A percentile compares a stretch with the other conserved stretches of the same genome.
Evolutionary conservation across 2,888 invertebrate genomes (phyloP).

Genomic region (Morinoia aosen): DNA sequence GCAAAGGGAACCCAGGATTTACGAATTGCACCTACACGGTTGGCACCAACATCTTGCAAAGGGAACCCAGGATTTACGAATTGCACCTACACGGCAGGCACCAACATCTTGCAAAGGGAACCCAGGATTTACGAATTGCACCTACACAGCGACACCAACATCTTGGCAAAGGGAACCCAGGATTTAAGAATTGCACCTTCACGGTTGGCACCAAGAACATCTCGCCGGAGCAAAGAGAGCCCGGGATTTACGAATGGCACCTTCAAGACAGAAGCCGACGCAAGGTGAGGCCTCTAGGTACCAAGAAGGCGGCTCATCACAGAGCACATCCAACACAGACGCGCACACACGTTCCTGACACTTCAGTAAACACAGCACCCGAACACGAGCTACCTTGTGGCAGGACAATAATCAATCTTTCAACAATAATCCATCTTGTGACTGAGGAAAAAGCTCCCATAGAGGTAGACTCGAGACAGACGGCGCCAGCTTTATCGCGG

Average conservation of each 20-base stretch:
- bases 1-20: too few species aligned
- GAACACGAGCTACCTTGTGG: background rate
- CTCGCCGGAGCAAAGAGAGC: too few species aligned
- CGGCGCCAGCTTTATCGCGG: background rate
- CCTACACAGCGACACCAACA: too few species aligned
- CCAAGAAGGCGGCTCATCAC: background rate
- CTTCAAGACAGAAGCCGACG: background rate
- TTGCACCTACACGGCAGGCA: too few species aligned
- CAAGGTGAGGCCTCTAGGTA: background rate
- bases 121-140: too few species aligned
- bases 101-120: too few species aligned
- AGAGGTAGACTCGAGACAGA: background rate
- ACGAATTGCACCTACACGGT: too few species aligned
- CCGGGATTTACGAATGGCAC: background rate
- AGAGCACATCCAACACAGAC: background rate
- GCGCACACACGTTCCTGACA: slow-evolving; percentile 21
- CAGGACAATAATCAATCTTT: slow-evolving; percentile 3
- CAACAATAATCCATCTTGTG: background rate
- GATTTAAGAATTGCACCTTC: too few species aligned
- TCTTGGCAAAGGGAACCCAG: too few species aligned
- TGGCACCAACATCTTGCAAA: too few species aligned
- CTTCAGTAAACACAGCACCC: background rate
- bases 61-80: too few species aligned
- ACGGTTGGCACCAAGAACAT: too few species aligned
- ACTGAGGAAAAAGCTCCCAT: background rate